phyloP scores from a whole-genome alignment of 1,140 invertebrate genomes.

The Diachasma alloeum region DNA sequence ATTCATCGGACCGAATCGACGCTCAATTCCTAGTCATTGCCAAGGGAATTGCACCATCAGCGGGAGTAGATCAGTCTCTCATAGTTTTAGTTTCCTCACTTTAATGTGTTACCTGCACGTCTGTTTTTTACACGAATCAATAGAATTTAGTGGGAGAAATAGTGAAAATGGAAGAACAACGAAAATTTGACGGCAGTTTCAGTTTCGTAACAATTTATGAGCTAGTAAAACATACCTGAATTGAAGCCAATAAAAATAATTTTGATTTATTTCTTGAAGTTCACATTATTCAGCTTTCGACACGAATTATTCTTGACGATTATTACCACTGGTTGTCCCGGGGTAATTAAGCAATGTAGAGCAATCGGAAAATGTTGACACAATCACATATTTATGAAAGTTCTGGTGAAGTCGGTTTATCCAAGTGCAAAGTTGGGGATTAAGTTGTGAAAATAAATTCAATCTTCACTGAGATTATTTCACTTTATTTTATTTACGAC shows the following conservation, averaged over 20 bases:
- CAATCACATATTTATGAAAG: background rate
- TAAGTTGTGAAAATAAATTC: background rate
- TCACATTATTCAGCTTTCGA: background rate
- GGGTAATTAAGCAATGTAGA: background rate
- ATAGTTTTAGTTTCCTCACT: background rate
- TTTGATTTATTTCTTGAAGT: background rate
- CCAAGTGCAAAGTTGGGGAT: background rate
- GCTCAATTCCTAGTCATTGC: conserved; percentile 5
- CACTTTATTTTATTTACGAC: conserved; percentile 1
- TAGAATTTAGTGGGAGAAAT: background rate
- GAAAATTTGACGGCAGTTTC: background rate
- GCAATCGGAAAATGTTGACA: background rate
- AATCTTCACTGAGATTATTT: conserved; percentile 4
- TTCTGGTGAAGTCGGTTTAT: background rate
- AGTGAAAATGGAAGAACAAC: background rate
- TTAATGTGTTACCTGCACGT: background rate
- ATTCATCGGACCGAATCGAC: background rate
- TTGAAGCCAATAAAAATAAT: background rate
- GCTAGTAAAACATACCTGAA: background rate
- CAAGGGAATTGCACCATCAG: conserved; percentile 24
- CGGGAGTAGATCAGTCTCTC: too few relatives aligned
- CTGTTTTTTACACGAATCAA: background rate
- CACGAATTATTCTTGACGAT: background rate
- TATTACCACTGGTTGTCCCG: background rate
- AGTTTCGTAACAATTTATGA: background rate